Evolutionary conservation across 2,113 vertebrate genomes (phyloP), one percentile per base, ranked within the genome.

Genomic region (Astatotilapia flaviijosephi): DNA sequence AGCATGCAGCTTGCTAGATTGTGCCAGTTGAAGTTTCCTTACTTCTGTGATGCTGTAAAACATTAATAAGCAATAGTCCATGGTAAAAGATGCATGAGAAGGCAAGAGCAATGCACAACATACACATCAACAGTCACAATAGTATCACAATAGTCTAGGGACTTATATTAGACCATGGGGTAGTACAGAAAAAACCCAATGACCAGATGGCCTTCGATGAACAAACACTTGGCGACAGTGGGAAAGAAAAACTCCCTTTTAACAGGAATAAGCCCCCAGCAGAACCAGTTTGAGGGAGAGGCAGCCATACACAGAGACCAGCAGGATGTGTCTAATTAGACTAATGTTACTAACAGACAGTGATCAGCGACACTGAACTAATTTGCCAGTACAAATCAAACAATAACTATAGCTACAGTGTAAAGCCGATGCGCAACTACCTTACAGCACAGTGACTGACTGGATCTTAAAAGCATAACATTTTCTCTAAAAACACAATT

Each of bases 101-200:
- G 21, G 6, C 33, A 65, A 65, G 33, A 37, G 33, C 33, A 37
- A 68, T 40, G 33, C 60, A 0, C 60, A 65, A 40, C 33, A 37
- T 68, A 40, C 6, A 68, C 60, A 65, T 3, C 60, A 21, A 2
- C 6, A 68, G 60, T 65, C 33, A 65, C 60, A 62, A n/a, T n/a
- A 62, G 31, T 58, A 15, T 17, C 26, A 60, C 7, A 9, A 60
- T 31, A 60, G 5, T 65, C 19, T n/a, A 65, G 31, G 10, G 4
- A 35, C 33, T 10, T 60, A 6, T 33, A 33, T 60, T 65, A 65
- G 17, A 65, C 0, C 10, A 0, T n/a, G 31, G 6, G 3, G 0
- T 62, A 7, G 0, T 65, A 65, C 10, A 21, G 60, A 13, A 37
- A 65, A 37, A 65, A 65, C 17, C 10, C 31, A 35, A 37, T 21